Percentiles rank a stretch among this genome's conserved stretches.
Evolutionary conservation across 2,888 invertebrate genomes (phyloP).

Genomic region (Tenthredo mesomela): DNA sequence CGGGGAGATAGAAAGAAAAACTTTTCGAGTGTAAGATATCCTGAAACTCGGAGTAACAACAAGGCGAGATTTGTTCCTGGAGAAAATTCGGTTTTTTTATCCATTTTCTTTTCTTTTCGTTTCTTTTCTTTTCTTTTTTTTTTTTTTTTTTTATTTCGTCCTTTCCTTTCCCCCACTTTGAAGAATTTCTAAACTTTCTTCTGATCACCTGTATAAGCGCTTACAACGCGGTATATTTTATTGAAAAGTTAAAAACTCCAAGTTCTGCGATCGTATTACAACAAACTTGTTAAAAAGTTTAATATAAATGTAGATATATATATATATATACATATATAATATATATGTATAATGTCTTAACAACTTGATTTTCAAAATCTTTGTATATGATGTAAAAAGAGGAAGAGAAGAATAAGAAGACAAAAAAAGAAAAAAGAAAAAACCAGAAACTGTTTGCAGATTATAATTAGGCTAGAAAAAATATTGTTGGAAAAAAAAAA

Average conservation of each 20-base stretch:
- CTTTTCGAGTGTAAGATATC: background rate
- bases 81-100: background rate
- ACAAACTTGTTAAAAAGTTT: constrained; percentile 18
- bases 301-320: background rate
- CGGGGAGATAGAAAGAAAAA: background rate
- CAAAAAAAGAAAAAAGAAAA: too few relatives aligned
- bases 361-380: background rate
- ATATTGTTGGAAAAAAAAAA: background rate
- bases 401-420: background rate
- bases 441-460: background rate
- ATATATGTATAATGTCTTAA: background rate
- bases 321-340: background rate
- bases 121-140: background rate
- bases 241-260: constrained; percentile 17
- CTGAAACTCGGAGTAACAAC: background rate
- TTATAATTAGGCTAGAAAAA: background rate
- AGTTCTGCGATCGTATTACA: constrained; percentile 12
- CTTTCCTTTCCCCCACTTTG: background rate
- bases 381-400: background rate
- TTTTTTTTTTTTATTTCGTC: background rate
- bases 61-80: constrained; percentile 13
- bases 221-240: background rate
- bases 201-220: background rate
- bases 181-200: background rate
- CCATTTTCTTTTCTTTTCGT: background rate